Base-by-base conservation (phyloP, 1,140 invertebrate species). In the Ceratina japonica region DNA sequence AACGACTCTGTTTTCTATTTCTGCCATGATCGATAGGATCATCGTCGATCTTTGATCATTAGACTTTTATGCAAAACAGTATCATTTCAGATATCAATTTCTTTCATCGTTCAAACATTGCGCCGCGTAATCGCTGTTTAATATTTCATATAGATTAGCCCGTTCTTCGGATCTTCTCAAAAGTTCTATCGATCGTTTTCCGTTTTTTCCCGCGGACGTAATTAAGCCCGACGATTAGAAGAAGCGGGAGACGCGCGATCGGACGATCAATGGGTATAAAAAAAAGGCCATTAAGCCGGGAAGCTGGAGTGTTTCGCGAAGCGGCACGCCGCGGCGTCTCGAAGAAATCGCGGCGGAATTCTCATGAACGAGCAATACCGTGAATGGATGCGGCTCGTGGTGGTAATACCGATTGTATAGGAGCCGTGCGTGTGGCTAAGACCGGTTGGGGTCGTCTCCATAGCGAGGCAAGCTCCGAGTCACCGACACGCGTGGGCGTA, bases 331-430 rank as follows among this genome's bases (percentile, higher is more conserved):
- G n/a, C 7, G 18, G 44, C 75, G 49, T 75, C 79, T 75, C 74
- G 70, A 70, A 84, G 70, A 72, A 78, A 85, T 79, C 52, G 37
- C 70, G 37, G 71, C 65, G 44, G 83, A 79, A 82, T 86, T 86
- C 83, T 86, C 83, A 86, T 84, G 83, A 86, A 85, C 75, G 83
- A 51, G 83, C 75, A 80, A 75, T 86, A 86, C 83, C 84, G 84
- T 86, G 82, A 86, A 86, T 86, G 83, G 83, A 85, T 70, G 73
- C 70, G 51, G 72, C 54, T 85, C 80, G 79, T 76, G 80, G 83
- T 82, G 54, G 84, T 86, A 85, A 81, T 81, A 76, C 79, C 83
- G 83, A 82, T 79, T 61, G 80, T 72, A 71, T 72, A 83, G 68
- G 79, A 74, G 77, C 27, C 44, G 69, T 75, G 79, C 69, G 81